Base-by-base conservation (phyloP, 1,140 invertebrate species). In the Acyrthosiphon pisum region DNA sequence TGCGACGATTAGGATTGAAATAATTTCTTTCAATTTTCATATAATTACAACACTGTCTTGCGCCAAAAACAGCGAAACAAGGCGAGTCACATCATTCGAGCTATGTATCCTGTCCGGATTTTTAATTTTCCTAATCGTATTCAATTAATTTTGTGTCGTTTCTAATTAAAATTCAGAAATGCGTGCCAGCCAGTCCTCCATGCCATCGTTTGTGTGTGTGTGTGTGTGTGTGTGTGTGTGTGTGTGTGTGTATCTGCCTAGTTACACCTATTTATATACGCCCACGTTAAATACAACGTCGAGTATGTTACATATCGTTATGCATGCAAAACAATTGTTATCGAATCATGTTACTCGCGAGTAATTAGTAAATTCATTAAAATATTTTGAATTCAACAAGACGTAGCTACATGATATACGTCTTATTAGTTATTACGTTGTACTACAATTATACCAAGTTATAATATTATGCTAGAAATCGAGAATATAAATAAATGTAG, bases 161-260 rank as follows among this genome's bases (percentile, higher is more conserved):
- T 53, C 87, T 20, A 89, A 89, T 89, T 89, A 89, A 53, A 53
- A 89, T 89, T 89, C 87, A 53, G 48, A 89, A 89, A 89, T 53
- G n/a, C 48, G n/a, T 53, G 87, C n/a, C 48, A 53, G 18, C 37
- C n/a, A n/a, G 35, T 89, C n/a, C 11, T 53, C 8, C 2, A 48
- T 7, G 22, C 22, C 44, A 41, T 88, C 18, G 22, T 37, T 26
- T 35, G 48, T 53, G 46, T 11, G 46, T 48, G 46, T 48, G 8
- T 37, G 46, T 37, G 46, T 48, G 8, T 37, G 46, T 37, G 46
- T 48, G 8, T 37, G 46, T 37, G 46, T 48, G 8, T 35, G 48
- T 53, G 46, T 11, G 46, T 48, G 46, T 48, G 8, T 37, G 46
- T 37, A 86, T 44, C 41, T 86, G 35, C 48, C 30, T 88, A 53